Evolutionary conservation across 2,113 vertebrate genomes (phyloP).

Genomic region (Dasyurus viverrinus): DNA sequence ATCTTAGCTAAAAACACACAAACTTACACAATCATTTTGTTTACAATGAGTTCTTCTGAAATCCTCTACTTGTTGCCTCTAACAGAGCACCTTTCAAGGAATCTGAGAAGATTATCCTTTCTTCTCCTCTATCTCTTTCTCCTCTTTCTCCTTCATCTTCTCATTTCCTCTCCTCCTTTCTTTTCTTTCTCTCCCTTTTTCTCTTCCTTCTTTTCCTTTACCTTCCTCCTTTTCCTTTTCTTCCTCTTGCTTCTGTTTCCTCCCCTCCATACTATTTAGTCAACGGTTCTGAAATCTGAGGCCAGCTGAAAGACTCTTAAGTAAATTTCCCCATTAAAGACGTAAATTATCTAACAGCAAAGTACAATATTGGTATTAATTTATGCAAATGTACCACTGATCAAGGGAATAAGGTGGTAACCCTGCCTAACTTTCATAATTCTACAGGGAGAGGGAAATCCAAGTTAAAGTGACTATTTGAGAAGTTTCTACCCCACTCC

Average conservation of each 20-base stretch:
- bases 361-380: not conserved
- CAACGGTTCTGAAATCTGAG: not conserved
- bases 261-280: not conserved
- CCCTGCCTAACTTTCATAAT: slow-evolving; percentile 9
- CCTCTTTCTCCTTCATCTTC: not conserved
- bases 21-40: not conserved
- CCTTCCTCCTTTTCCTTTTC: not conserved
- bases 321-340: slow-evolving; percentile 21
- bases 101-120: not conserved
- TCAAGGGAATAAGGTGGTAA: not conserved
- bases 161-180: not conserved
- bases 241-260: not conserved
- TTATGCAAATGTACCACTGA: not conserved
- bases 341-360: slow-evolving; percentile 5
- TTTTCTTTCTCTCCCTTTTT: not conserved
- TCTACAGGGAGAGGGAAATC: not conserved
- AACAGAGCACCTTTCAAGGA: not conserved
- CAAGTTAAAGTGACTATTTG: not conserved
- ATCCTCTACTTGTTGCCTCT: not conserved
- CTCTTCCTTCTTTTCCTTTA: not conserved
- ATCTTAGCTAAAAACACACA: not conserved
- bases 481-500: not conserved
- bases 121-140: not conserved
- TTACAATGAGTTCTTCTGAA: not conserved
- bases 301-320: not conserved